Base-by-base conservation (phyloP, 2,113 vertebrate species). In the Australoheros scitulus region DNA sequence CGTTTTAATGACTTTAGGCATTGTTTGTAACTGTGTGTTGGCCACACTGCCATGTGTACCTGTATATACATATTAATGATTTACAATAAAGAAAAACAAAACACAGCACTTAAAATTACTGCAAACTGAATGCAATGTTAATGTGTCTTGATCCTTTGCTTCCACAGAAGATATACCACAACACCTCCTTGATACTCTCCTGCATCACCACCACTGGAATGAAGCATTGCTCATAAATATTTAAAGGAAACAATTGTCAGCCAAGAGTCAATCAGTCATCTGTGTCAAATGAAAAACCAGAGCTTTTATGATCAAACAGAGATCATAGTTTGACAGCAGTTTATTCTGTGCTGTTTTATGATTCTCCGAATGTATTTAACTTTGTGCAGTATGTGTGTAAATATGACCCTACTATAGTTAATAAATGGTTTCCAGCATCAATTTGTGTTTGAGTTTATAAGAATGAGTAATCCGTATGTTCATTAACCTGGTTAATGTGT, bases 401-500 rank as follows among this genome's bases (percentile, higher is more conserved):
- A 78, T 50, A 57, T 32, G 60, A 81, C 32, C 57, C 79, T 61
- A 22, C 75, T 82, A 83, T 81, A 65, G 47, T 52, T 59, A 92
- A 86, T 92, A 91, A 94, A 94, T 34, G 36, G 72, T 68, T 87
- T 60, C 75, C 79, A 80, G 81, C 87, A 93, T 89, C 34, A 65
- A 32, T 26, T 78, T 89, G 7, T 85, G 52, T 80, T 43, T 61
- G 70, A 29, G 65, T 50, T 9, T 50, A 52, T 13, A 70, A 70
- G 47, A 70, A 70, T 52, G 7, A 8, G 43, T 10, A 55, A 18
- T 55, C 22, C 11, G 2, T 81, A 60, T 76, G 2, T 63, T 65
- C 52, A 81, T 43, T 55, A 20, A 14, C 7, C 14, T 15, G n/a
- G 15, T 52, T 52, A 0, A 3, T 52, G 9, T 70, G 10, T 52